phyloP scores from a whole-genome alignment of 1,140 invertebrate genomes.

The Wasmannia auropunctata region DNA sequence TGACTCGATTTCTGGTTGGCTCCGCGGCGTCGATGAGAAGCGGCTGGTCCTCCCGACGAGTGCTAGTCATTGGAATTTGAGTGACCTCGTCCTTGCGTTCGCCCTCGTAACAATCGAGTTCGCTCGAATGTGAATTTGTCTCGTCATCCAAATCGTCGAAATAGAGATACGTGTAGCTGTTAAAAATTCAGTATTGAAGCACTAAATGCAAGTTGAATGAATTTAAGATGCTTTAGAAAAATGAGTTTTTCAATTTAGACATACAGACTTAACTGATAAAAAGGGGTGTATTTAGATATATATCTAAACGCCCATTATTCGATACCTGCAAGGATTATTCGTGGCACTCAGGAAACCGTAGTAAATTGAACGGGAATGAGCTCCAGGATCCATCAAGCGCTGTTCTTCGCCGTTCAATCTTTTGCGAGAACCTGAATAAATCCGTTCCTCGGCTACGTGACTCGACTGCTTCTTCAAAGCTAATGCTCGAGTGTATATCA shows the following conservation, averaged over 20 bases:
- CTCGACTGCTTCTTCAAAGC: conserved; percentile 65
- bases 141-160: conserved; percentile 75
- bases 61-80: background rate
- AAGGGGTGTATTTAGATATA: background rate
- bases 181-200: conserved; percentile 24
- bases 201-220: background rate
- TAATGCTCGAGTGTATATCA: conserved; percentile 89
- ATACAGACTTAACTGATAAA: background rate
- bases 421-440: conserved; percentile 74
- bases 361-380: conserved; percentile 77
- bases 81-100: background rate
- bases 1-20: conserved; percentile 1
- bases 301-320: background rate
- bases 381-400: conserved; percentile 74
- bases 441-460: conserved; percentile 54
- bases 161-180: conserved; percentile 78
- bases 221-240: background rate
- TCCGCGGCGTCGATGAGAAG: conserved; percentile 69
- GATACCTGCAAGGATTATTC: conserved; percentile 41
- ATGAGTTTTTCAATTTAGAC: background rate
- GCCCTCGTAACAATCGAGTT: background rate
- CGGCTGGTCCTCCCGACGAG: background rate
- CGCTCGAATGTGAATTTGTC: background rate
- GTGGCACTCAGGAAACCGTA: conserved; percentile 57
- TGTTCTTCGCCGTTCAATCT: conserved; percentile 51